phyloP scores from a whole-genome alignment of 1,140 invertebrate species.

The Drosophila nikananu region DNA sequence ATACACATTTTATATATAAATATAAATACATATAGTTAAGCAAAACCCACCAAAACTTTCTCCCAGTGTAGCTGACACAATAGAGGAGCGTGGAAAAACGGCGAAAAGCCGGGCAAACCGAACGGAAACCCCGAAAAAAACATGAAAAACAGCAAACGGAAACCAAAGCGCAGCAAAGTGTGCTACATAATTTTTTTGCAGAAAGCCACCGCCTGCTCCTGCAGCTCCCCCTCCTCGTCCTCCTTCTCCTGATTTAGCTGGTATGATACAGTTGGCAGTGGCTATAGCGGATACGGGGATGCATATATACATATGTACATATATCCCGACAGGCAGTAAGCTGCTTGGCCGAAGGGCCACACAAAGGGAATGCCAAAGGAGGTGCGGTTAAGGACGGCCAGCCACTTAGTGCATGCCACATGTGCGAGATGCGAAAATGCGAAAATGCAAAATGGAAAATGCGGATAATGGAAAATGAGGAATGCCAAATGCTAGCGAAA shows the following conservation, averaged over 20 bases:
- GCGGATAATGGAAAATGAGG: constrained; percentile 32
- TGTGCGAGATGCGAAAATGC: constrained; percentile 23
- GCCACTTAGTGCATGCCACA: constrained; percentile 42
- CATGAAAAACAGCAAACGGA: constrained; percentile 30
- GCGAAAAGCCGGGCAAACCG: constrained; percentile 12
- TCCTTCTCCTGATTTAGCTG: neutral
- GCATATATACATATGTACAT: neutral
- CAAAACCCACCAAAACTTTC: neutral
- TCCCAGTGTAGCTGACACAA: constrained; percentile 14
- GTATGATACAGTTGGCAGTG: constrained; percentile 8
- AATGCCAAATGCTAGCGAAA: constrained; percentile 25
- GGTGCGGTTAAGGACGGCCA: constrained; percentile 12
- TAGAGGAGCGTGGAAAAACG: constrained; percentile 22
- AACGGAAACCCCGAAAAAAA: constrained; percentile 28
- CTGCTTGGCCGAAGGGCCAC: constrained; percentile 33
- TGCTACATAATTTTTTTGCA: constrained; percentile 37
- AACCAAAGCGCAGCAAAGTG: constrained; percentile 47
- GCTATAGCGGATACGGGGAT: constrained; percentile 7
- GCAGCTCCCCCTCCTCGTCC: neutral
- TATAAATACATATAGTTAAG: neutral
- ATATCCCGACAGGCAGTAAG: constrained; percentile 18
- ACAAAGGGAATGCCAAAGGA: constrained; percentile 37
- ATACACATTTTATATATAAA: neutral
- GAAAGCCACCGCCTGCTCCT: neutral
- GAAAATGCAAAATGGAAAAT: constrained; percentile 13